phyloP scores from a whole-genome alignment of 2,797 vertebrate species.

The Poecilia wingei region DNA sequence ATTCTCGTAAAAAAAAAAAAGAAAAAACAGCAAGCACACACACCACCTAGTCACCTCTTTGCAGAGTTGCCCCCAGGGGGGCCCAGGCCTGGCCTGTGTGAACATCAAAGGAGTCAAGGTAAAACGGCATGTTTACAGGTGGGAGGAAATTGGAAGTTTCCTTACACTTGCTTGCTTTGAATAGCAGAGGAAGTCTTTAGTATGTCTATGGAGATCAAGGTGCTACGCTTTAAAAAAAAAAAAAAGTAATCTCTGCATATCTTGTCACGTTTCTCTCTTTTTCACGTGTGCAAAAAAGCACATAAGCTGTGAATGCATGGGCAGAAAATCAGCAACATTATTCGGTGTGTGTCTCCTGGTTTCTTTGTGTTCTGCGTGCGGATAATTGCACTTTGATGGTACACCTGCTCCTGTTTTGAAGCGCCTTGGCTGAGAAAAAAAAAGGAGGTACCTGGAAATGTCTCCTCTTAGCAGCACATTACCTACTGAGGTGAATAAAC shows the following conservation, averaged over 20 bases:
- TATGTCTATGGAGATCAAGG: conserved; percentile 1
- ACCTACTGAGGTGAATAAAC: conserved; percentile 44
- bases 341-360: conserved; percentile 13
- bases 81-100: conserved; percentile 73
- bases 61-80: conserved; percentile 61
- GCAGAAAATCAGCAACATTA: conserved; percentile 2
- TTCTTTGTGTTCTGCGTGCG: conserved; percentile 30
- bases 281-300: not conserved
- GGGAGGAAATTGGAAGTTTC: conserved; percentile 82
- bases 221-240: not conserved
- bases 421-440: conserved; percentile 27
- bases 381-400: conserved; percentile 46
- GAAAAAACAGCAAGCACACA: conserved; percentile 39
- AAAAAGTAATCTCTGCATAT: conserved; percentile 2
- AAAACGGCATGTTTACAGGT: conserved; percentile 82
- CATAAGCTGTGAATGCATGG: not conserved
- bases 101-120: conserved; percentile 79
- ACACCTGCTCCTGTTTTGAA: conserved; percentile 52
- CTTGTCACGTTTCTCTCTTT: not conserved
- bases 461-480: conserved; percentile 38
- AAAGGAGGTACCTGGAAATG: conserved; percentile 45
- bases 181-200: conserved; percentile 50
- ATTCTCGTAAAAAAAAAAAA: conserved; percentile 70
- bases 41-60: conserved; percentile 73
- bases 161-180: conserved; percentile 61